phyloP scores from a whole-genome alignment of 2,113 vertebrate genomes.

The Poeciliopsis retropinna region DNA sequence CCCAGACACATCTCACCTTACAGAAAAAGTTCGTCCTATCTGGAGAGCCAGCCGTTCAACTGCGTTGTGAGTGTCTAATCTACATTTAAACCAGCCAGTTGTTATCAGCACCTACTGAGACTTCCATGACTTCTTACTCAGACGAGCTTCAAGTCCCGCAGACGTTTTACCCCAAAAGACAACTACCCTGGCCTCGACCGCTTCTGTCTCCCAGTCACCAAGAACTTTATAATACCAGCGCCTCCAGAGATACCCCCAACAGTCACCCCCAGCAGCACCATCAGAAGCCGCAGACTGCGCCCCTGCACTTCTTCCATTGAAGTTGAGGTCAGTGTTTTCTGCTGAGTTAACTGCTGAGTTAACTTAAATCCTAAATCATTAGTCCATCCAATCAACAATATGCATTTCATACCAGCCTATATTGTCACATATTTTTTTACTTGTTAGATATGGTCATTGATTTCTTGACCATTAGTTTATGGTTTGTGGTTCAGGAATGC shows the following conservation, averaged over 20 bases:
- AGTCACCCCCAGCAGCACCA: constrained; percentile 39
- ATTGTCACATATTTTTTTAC: not conserved
- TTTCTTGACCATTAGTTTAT: not conserved
- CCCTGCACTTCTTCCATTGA: constrained; percentile 79
- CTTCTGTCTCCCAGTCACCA: constrained; percentile 83
- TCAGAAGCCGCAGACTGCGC: constrained; percentile 76
- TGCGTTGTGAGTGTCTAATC: constrained; percentile 68
- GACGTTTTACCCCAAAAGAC: constrained; percentile 60
- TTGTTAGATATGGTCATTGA: not conserved
- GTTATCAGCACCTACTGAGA: not conserved
- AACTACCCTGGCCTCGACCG: constrained; percentile 70
- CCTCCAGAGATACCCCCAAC: constrained; percentile 75
- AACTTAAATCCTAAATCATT: constrained; percentile 12
- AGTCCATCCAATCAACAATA: not conserved
- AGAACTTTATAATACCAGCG: constrained; percentile 76
- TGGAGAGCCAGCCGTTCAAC: constrained; percentile 69
- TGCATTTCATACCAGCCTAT: not conserved
- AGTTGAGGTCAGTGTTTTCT: constrained; percentile 55
- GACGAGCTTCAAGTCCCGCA: constrained; percentile 77
- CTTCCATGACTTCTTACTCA: constrained; percentile 64
- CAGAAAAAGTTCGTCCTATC: constrained; percentile 46
- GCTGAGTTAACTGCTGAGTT: constrained; percentile 5
- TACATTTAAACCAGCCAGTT: not conserved
- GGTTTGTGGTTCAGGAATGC: too few relatives aligned
- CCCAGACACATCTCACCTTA: constrained; percentile 69